A percentile compares a stretch with the other conserved stretches of the same genome.
Conservation (phyloP, 2,113 vertebrate species). For the Maccullochella peelii region DNA sequence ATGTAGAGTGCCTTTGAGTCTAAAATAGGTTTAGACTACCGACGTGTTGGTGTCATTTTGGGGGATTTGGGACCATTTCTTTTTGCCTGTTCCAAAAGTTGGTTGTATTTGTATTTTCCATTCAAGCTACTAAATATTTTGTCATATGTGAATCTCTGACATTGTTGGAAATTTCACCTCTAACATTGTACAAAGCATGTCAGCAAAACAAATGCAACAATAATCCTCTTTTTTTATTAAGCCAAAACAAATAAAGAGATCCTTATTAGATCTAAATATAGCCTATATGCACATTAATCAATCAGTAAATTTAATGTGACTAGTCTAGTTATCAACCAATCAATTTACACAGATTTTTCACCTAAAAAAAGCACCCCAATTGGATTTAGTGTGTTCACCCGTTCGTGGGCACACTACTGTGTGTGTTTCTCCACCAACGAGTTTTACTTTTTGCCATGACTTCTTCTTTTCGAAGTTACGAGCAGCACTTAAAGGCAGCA, state of each 20-base stretch:
- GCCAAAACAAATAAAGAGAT: too few relatives aligned
- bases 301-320: neutral
- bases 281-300: neutral
- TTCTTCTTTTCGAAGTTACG: neutral
- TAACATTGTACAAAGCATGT: too few relatives aligned
- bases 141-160: neutral
- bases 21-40: neutral
- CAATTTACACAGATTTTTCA: neutral
- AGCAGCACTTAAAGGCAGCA: neutral
- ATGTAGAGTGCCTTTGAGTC: neutral
- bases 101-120: neutral
- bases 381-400: neutral
- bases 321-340: neutral
- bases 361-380: neutral
- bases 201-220: too few relatives aligned
- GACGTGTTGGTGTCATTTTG: too few relatives aligned
- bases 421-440: neutral
- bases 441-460: neutral
- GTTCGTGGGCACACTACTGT: too few relatives aligned
- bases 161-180: too few relatives aligned
- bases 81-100: neutral
- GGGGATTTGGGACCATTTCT: too few relatives aligned
- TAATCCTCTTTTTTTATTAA: too few relatives aligned
- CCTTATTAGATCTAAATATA: too few relatives aligned
- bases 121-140: neutral